These are phyloP conservation scores for Thripadectes ignobilis DNA, from an alignment of 2,797 vertebrate genomes.

Conservation along the genomic window DNA sequence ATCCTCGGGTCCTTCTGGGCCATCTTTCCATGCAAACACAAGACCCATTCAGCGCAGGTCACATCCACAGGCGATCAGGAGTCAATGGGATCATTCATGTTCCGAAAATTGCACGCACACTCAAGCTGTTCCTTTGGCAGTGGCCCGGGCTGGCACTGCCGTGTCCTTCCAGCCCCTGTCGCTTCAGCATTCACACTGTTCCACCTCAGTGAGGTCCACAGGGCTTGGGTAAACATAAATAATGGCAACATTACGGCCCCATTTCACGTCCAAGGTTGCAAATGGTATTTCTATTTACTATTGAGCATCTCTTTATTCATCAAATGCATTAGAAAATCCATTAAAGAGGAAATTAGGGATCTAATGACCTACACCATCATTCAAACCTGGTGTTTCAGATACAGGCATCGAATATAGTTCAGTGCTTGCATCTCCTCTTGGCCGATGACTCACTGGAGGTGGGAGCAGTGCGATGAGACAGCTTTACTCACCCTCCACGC, in stretches of 20 bases:
- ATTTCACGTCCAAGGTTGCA: background rate
- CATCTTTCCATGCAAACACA: background rate
- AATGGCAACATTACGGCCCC: background rate
- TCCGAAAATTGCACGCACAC: fast-evolving
- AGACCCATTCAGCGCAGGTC: background rate
- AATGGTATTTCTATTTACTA: constrained; percentile 32
- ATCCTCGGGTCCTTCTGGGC: background rate
- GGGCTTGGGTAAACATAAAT: background rate
- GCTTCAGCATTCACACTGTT: background rate
- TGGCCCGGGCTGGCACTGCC: background rate
- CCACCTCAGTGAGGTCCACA: background rate
- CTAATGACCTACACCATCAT: constrained; percentile 7
- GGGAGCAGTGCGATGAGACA: background rate
- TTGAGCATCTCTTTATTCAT: constrained; percentile 25
- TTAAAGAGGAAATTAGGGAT: constrained; percentile 47
- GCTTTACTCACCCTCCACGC: background rate
- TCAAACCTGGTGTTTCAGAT: background rate
- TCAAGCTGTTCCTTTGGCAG: background rate
- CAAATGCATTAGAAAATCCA: constrained; percentile 53
- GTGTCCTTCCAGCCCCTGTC: background rate
- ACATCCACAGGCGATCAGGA: fast-evolving
- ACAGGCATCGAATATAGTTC: background rate
- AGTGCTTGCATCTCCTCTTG: background rate
- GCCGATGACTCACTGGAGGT: background rate
- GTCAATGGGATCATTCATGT: constrained; percentile 34